Evolutionary conservation across 2,113 vertebrate genomes (phyloP).

Genomic region (Epinephelus fuscoguttatus): DNA sequence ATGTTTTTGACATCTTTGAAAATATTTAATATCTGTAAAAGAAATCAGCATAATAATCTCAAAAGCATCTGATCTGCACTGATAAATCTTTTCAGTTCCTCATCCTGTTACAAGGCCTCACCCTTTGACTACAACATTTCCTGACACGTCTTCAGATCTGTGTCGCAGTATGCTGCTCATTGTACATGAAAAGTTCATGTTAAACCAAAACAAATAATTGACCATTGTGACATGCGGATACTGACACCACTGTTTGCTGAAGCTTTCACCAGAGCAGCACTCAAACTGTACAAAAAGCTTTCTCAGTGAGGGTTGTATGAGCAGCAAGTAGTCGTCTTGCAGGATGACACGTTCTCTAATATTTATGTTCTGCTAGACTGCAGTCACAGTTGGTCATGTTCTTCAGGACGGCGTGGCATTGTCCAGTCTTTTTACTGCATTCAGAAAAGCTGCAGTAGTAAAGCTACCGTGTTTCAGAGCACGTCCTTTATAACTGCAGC

Average conservation of each 20-base stretch:
- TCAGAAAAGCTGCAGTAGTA: slow-evolving; percentile 28
- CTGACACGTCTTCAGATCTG: background rate
- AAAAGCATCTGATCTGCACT: background rate
- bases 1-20: background rate
- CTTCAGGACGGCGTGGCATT: slow-evolving; percentile 25
- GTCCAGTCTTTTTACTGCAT: slow-evolving; percentile 28
- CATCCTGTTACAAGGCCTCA: background rate
- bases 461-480: slow-evolving; percentile 13
- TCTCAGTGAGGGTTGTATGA: slow-evolving; percentile 21
- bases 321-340: slow-evolving; percentile 7
- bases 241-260: no score
- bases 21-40: no score
- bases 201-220: background rate
- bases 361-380: slow-evolving; percentile 42
- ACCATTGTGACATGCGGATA: background rate
- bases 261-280: background rate
- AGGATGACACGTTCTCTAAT: slow-evolving; percentile 35
- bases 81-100: background rate
- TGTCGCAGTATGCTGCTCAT: background rate
- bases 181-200: background rate
- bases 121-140: no score
- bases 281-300: background rate
- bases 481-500: slow-evolving; percentile 31
- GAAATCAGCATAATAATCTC: background rate
- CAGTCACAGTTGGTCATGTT: slow-evolving; percentile 25